phyloP scores from a whole-genome alignment of 2,888 invertebrate species.

The Silvanus unidentatus region DNA sequence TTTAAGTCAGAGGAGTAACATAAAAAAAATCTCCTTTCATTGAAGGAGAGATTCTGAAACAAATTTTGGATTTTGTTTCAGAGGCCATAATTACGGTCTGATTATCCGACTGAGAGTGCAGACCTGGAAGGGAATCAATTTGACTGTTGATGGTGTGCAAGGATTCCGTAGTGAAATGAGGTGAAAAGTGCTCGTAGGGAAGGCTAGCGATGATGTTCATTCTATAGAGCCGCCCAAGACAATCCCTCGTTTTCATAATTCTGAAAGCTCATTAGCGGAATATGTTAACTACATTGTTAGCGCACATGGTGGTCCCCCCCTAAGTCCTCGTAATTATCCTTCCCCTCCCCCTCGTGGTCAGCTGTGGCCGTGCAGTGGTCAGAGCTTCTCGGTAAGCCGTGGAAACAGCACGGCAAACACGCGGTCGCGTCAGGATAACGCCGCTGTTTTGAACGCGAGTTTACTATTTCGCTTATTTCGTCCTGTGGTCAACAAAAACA shows the following conservation, averaged over 20 bases:
- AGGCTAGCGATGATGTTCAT: no score
- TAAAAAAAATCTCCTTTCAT: no score
- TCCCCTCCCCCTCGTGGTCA: slow-evolving; percentile 45
- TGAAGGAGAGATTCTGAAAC: no score
- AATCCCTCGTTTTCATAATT: no score
- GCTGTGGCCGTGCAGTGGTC: slow-evolving; percentile 42
- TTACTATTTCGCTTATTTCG: slow-evolving; percentile 19
- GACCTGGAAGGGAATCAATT: no score
- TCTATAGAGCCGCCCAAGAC: no score
- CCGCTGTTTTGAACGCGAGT: slow-evolving; percentile 21
- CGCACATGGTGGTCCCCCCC: slow-evolving; percentile 37
- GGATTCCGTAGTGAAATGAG: no score
- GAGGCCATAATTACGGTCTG: no score
- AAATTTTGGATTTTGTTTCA: no score
- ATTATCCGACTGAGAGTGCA: no score
- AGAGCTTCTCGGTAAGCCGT: slow-evolving; percentile 46
- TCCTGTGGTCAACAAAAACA: slow-evolving; percentile 26
- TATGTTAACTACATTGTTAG: slow-evolving; percentile 44
- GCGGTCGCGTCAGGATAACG: slow-evolving; percentile 31
- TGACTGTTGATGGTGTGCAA: no score
- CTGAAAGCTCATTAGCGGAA: slow-evolving; percentile 35
- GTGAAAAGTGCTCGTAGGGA: no score
- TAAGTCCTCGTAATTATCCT: slow-evolving; percentile 34
- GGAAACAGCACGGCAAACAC: slow-evolving; percentile 40
- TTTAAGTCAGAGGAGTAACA: background rate